A percentile compares a stretch with the other conserved stretches of the same genome.
Conservation (phyloP, 2,888 invertebrate species). For the Schrankia costaestrigalis region DNA sequence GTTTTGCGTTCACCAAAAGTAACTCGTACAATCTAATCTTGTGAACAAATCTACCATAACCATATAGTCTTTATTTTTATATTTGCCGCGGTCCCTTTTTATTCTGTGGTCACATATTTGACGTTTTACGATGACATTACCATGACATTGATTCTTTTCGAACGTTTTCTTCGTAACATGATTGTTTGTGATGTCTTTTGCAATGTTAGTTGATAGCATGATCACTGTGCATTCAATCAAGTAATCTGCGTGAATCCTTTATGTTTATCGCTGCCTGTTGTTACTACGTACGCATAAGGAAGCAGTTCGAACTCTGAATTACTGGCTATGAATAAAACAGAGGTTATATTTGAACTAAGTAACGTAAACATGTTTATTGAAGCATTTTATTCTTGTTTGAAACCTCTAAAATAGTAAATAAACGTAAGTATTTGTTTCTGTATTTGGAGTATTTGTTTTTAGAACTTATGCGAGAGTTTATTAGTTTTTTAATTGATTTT, state of each 20-base stretch:
- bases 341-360: conserved; percentile 48
- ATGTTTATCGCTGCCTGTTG: conserved; percentile 63
- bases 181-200: conserved; percentile 71
- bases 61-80: too few relatives aligned
- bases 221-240: conserved; percentile 63
- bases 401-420: conserved; percentile 57
- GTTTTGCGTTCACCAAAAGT: too few relatives aligned
- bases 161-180: conserved; percentile 63
- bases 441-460: background rate
- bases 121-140: conserved; percentile 54
- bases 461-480: too few relatives aligned
- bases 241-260: conserved; percentile 50
- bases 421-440: conserved; percentile 6
- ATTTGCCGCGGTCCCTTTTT: conserved; percentile 59
- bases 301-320: conserved; percentile 47
- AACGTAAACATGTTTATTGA: conserved; percentile 50
- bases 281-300: conserved; percentile 51
- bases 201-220: conserved; percentile 70
- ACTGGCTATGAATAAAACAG: conserved; percentile 31
- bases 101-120: conserved; percentile 67
- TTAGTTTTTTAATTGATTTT: too few relatives aligned
- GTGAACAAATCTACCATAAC: too few relatives aligned
- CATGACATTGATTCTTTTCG: conserved; percentile 42
- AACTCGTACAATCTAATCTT: too few relatives aligned
- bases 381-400: conserved; percentile 64